Base-by-base conservation (phyloP, 2,113 vertebrate species). In the Mormyrus lacerda region DNA sequence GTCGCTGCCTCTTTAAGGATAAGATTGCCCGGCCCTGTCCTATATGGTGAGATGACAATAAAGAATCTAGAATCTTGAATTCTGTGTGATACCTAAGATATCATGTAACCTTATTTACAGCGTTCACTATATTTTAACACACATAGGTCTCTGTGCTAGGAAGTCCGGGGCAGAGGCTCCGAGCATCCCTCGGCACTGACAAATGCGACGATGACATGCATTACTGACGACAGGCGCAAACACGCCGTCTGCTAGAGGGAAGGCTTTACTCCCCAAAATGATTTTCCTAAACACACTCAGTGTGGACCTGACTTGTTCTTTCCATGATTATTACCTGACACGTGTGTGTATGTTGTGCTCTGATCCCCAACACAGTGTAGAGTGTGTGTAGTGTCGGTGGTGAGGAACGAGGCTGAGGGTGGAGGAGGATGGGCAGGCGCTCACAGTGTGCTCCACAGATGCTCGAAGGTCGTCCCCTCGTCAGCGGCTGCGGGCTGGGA, bases 381-480 rank as follows among this genome's bases (percentile, higher is more conserved):
- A 8, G 27, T 82, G 17, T 39, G 27, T 45, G 1, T 0, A 47
- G 19, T 39, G 39, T 19, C 24, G 8, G 5, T 27, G 24, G n/a
- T 1, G 1, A 31, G 65, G 21, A 8, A 6, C 2, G 6, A 9
- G 39, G 8, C 10, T 19, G 87, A 42, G 35, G 11, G 87, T 4
- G 55, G 87, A 7, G n/a, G 88, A 58, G 24, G 21, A 9, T 1
- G 11, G 35, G 65, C 44, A 88, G 65, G 87, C 79, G 98, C 98
- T 98, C 92, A 99, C 98, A 99, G 94, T 0, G 97, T 97, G 92
- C 96, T 98, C 98, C 98, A 99, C 89, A 99, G 97, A 91, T 99
- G 96, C 92, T 98, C 97, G 0, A 99, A 99, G 0, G 97, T 98
- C 31, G 96, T 94, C 87, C 97, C 97, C 93, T 99, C 97, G 1